Evolutionary conservation across 2,888 invertebrate species (phyloP), one percentile per base, ranked within the genome.

Genomic region (Lydus trimaculatus): DNA sequence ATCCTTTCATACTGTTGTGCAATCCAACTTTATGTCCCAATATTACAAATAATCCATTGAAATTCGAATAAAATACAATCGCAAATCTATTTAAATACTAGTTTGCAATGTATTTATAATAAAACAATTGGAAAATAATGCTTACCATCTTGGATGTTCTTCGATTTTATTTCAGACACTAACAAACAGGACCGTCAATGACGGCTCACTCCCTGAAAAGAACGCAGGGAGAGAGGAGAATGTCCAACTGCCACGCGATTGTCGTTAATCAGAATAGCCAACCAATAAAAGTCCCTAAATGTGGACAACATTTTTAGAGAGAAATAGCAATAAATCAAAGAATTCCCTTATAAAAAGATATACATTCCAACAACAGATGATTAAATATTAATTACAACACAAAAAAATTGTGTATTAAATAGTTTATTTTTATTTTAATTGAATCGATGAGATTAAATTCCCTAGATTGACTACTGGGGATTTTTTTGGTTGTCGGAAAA

Each of bases 181-280:
- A 88, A 90, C 89, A 90, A 90, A 88, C 90, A 91, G 90, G 91
- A 92, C 91, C 93, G 93, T 92, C 93, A 92, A 89, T 90, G 89
- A 92, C 92, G 94, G 94, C 94, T 94, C 91, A 92, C 92, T 90
- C 90, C 88, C 91, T 89, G 89, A 90, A 94, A 94, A 94, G 92
- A 88, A 79, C 74, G 78, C 78, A 67, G 69, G 69, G 70, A 66
- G 63, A 64, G 65, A 65, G 63, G 67, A 59, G 61, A 63, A 69
- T 61, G 33, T 56, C 43, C 66, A 73, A 67, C 66, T 75, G 75
- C 75, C 75, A 75, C 75, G 75, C 70, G 17, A 68, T 23, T 66
- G 48, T 43, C n/a, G n/a, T n/a, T n/a, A n/a, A 17, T 15, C 48
- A 62, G 43, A 15, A 15, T 15, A n/a, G 25, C 62, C 62, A 62